These are phyloP conservation scores for Onthophagus taurus DNA, from an alignment of 1,140 invertebrate genomes.

Conservation along the genomic window DNA sequence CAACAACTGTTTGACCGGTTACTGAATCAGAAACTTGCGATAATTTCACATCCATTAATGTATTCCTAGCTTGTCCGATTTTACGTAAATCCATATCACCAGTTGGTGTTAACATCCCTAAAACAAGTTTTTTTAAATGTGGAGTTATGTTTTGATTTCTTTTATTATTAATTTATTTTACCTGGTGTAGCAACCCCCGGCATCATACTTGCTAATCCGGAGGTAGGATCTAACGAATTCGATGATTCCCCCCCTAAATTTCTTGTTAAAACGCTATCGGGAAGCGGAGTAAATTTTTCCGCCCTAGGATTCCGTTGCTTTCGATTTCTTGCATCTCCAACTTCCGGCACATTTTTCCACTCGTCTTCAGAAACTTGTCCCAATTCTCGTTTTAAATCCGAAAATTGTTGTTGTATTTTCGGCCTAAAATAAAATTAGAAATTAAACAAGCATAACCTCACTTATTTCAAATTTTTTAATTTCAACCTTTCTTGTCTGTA, in stretches of 20 bases:
- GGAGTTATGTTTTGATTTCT: too few relatives aligned
- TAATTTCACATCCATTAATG: slow-evolving; percentile 98
- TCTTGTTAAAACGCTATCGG: slow-evolving; percentile 90
- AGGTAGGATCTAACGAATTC: slow-evolving; percentile 75
- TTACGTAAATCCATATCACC: slow-evolving; percentile 96
- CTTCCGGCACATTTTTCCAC: slow-evolving; percentile 96
- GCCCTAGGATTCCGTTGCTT: slow-evolving; percentile 90
- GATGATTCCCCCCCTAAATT: slow-evolving; percentile 78
- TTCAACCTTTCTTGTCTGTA: slow-evolving; percentile 91
- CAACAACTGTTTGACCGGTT: slow-evolving; percentile 97
- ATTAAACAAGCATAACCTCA: background rate
- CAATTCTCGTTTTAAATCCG: slow-evolving; percentile 91
- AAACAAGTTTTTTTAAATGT: slow-evolving; percentile 5
- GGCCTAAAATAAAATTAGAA: slow-evolving; percentile 42
- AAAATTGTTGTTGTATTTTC: slow-evolving; percentile 99
- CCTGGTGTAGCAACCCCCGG: slow-evolving; percentile 70
- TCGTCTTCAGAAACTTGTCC: slow-evolving; percentile 72
- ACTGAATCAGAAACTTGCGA: slow-evolving; percentile 98
- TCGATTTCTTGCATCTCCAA: slow-evolving; percentile 96
- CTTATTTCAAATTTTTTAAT: background rate
- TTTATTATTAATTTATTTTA: slow-evolving; percentile 26
- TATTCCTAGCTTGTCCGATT: slow-evolving; percentile 98
- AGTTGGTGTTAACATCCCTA: slow-evolving; percentile 65
- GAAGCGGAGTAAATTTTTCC: slow-evolving; percentile 95
- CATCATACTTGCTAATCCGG: slow-evolving; percentile 75